Conservation (phyloP, 1,140 invertebrate genomes). For the Scaptomyza hsui region DNA sequence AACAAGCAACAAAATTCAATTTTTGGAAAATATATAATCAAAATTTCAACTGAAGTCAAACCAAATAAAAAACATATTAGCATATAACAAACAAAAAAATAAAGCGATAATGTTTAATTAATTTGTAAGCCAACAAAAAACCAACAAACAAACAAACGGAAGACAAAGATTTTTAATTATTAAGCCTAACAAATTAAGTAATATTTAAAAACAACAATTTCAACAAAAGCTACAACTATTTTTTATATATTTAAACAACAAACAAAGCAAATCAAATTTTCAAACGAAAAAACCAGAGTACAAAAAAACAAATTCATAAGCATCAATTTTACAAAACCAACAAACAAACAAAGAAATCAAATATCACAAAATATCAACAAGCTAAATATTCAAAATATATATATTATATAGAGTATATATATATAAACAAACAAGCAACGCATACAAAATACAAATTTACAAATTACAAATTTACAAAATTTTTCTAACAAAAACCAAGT, state of each 20-base stretch:
- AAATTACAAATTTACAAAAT: constrained; percentile 77
- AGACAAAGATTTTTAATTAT: constrained; percentile 78
- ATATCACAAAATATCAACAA: constrained; percentile 47
- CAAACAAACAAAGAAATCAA: constrained; percentile 4
- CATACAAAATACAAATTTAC: constrained; percentile 80
- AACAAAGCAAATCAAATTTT: constrained; percentile 58
- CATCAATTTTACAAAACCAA: constrained; percentile 53
- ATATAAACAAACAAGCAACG: constrained; percentile 57
- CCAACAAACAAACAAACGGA: constrained; percentile 83
- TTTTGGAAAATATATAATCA: constrained; percentile 56
- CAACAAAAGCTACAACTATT: constrained; percentile 61
- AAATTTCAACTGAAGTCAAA: constrained; percentile 52
- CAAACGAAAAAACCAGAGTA: constrained; percentile 67
- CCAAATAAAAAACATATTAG: constrained; percentile 46
- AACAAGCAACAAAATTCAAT: constrained; percentile 22
- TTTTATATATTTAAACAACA: constrained; percentile 52
- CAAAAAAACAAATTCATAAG: constrained; percentile 65
- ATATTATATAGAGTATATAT: constrained; percentile 26
- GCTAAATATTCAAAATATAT: constrained; percentile 38
- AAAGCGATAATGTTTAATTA: constrained; percentile 76
- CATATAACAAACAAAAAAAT: constrained; percentile 35
- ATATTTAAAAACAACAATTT: constrained; percentile 51
- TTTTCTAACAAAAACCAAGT: constrained; percentile 44
- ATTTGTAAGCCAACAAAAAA: constrained; percentile 66
- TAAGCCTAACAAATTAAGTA: constrained; percentile 62